Conservation (phyloP, 2,888 invertebrate genomes). For the Pterostichus madidus region DNA sequence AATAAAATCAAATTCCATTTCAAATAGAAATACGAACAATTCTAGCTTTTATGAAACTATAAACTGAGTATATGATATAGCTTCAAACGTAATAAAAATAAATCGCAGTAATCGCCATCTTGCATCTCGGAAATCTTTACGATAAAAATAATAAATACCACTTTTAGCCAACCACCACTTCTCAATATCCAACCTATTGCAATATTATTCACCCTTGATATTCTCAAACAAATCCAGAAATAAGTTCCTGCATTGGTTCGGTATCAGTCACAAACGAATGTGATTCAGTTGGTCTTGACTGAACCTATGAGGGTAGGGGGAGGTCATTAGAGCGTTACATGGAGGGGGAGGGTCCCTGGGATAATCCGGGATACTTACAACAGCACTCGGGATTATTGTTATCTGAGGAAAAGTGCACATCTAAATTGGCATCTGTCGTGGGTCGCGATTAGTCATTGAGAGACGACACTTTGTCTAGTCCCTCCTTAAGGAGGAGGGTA, state of each 20-base stretch:
- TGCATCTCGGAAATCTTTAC: neutral
- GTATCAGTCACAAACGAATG: neutral
- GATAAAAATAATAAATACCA: conserved; percentile 18
- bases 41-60: conserved; percentile 17
- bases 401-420: conserved; percentile 66
- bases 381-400: conserved; percentile 63
- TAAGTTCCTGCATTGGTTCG: neutral
- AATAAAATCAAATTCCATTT: no score
- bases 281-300: neutral
- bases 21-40: no score
- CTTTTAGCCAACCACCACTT: neutral
- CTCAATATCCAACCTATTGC: conserved; percentile 19
- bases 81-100: conserved; percentile 21
- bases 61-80: neutral
- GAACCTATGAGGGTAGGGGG: no score
- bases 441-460: conserved; percentile 56
- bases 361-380: conserved; percentile 61
- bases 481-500: neutral
- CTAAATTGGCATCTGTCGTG: conserved; percentile 62
- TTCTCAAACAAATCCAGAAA: neutral
- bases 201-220: conserved; percentile 28
- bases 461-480: conserved; percentile 20
- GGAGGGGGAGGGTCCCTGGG: neutral
- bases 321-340: conserved; percentile 37
- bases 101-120: conserved; percentile 2